Evolutionary conservation across 1,140 invertebrate genomes (phyloP).

Genomic region (Drosophila saltans): DNA sequence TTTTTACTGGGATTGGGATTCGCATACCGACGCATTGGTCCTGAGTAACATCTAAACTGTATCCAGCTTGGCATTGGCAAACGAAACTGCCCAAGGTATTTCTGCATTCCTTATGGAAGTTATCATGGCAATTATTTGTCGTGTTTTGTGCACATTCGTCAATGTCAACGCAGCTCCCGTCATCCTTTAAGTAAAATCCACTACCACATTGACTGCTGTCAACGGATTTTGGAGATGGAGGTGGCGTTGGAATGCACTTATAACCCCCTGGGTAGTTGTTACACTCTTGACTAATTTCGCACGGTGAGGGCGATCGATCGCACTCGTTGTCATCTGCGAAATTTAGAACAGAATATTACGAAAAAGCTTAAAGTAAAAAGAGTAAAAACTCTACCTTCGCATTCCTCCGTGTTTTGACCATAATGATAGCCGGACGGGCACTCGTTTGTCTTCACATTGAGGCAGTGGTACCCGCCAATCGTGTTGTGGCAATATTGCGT

Average conservation of each 20-base stretch:
- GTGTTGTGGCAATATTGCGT: conserved; percentile 75
- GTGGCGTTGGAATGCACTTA: conserved; percentile 84
- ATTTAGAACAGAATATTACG: background rate
- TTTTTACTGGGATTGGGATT: background rate
- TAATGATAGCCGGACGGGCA: conserved; percentile 56
- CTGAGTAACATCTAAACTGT: conserved; percentile 87
- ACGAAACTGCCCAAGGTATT: conserved; percentile 91
- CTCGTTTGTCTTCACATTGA: conserved; percentile 46
- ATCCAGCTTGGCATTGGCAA: conserved; percentile 91
- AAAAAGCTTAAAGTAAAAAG: background rate
- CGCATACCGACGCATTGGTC: conserved; percentile 88
- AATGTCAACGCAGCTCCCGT: conserved; percentile 85
- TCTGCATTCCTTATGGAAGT: conserved; percentile 88
- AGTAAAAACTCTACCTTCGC: conserved; percentile 46
- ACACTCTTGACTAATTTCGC: conserved; percentile 87
- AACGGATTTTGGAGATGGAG: background rate
- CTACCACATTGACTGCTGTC: conserved; percentile 42
- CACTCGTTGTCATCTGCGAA: conserved; percentile 91
- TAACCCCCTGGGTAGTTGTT: conserved; percentile 90
- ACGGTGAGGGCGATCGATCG: conserved; percentile 86
- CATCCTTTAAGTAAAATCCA: conserved; percentile 59
- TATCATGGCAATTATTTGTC: conserved; percentile 85
- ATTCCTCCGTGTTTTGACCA: conserved; percentile 45
- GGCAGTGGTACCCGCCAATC: conserved; percentile 65
- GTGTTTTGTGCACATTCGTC: conserved; percentile 88